Evolutionary conservation across 1,140 invertebrate species (phyloP), one percentile per base, ranked within the genome.

Genomic region (Fopius arisanus): DNA sequence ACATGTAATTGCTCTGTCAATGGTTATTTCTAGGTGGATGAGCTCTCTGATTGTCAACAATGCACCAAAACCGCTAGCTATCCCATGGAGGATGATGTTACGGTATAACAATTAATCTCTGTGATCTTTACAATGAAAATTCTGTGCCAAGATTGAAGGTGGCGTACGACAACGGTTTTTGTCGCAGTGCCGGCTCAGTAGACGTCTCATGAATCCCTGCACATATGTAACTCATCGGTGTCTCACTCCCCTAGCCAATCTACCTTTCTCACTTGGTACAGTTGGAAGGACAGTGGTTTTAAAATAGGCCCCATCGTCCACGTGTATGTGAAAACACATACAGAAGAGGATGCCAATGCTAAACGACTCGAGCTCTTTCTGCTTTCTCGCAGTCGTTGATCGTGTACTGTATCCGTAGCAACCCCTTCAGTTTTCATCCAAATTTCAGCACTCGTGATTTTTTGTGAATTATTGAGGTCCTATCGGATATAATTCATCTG

Each of bases 241-340:
- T 51, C 43, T 51, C 43, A 21, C n/a, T 51, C n/a, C 19, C n/a
- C 19, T 67, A 5, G 23, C 65, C 10, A 28, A 26, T 71, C 54
- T 63, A 12, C 67, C 63, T 67, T 67, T 51, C 41, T 67, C 62
- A 16, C 63, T 37, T 26, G 31, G n/a, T 72, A 31, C 37, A 76
- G 78, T 84, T 81, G 79, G 85, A 86, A 86, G 85, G 85, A 86
- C 83, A 84, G 84, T 63, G 76, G 84, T 86, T 85, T 86, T 86
- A 86, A 86, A 86, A 86, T 86, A 86, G 83, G 80, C 79, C 78
- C 80, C 79, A 37, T 37, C 33, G 33, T 37, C 12, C 33, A 37
- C 33, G 33, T 63, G 33, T 71, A 59, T 66, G 51, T 43, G 72
- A 73, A 37, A 51, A 71, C 33, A 63, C 69, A 43, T 66, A 67